Base-by-base conservation (phyloP, 1,140 invertebrate species). In the Cecropterus lyciades region DNA sequence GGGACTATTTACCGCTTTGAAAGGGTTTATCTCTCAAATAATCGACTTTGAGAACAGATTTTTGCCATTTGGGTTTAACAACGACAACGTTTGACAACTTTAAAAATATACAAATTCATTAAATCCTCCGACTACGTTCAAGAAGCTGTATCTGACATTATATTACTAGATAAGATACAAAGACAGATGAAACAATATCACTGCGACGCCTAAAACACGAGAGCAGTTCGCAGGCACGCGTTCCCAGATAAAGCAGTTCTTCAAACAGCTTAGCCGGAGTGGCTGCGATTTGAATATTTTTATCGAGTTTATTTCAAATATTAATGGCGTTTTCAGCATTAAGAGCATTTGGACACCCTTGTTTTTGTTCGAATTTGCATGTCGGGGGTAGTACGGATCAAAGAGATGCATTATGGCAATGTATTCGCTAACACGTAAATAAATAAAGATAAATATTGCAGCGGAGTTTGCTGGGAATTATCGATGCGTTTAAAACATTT, bases 281-380 rank as follows among this genome's bases (percentile, higher is more conserved):
- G 75, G 70, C 65, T 71, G 51, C 24, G 72, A 85, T 87, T 85
- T 83, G 75, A 85, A 87, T 85, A 83, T 89, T 86, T 86, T 83
- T 80, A 79, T 81, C 75, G 84, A 85, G 81, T 86, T 82, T 79
- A 74, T 85, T 80, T 88, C 70, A 87, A 87, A 86, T 87, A 89
- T 89, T 89, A 89, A 89, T 85, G 80, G 74, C 70, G 77, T 81
- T 77, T 76, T 55, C 64, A 53, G 84, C 80, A 85, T 85, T 88
- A 86, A 84, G 78, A 80, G 84, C 74, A 82, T 87, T 87, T 77
- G 65, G 75, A 70, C 75, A 69, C 79, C 85, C 87, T 85, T 89
- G 87, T 89, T 89, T 82, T 85, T 79, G 76, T 85, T 73, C 62
- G 80, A 75, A 87, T 87, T 87, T 87, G 85, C 87, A 89, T 89